phyloP scores from a whole-genome alignment of 2,888 invertebrate species.

The Orthosia gothica region DNA sequence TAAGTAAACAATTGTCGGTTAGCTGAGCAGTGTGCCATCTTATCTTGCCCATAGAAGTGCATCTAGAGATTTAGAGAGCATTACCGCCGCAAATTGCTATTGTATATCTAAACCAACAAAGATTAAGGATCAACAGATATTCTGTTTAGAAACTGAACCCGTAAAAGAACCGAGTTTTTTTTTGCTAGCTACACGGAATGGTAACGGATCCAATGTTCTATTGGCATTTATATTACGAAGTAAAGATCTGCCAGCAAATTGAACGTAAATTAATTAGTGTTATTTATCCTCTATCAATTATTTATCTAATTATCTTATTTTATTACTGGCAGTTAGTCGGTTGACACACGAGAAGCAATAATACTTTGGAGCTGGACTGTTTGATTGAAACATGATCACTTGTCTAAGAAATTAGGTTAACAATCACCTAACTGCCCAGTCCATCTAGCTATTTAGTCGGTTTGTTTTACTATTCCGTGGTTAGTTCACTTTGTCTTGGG shows the following conservation, averaged over 20 bases:
- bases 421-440: background rate
- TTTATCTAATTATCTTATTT: background rate
- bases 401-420: background rate
- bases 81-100: conserved; percentile 14
- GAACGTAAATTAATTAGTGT: background rate
- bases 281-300: no score
- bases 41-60: background rate
- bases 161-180: no score
- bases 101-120: background rate
- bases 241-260: background rate
- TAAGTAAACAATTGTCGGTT: conserved; percentile 1
- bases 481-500: background rate
- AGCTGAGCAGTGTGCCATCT: background rate
- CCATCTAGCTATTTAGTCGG: no score
- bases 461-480: no score
- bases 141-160: background rate
- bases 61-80: conserved; percentile 1
- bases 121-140: conserved; percentile 6
- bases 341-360: no score
- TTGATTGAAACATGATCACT: conserved; percentile 10
- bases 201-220: no score
- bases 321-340: background rate
- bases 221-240: no score
- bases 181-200: no score
- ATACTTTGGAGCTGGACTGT: background rate